Evolutionary conservation across 1,140 invertebrate species (phyloP).

Genomic region (Bathynomus jamesi): DNA sequence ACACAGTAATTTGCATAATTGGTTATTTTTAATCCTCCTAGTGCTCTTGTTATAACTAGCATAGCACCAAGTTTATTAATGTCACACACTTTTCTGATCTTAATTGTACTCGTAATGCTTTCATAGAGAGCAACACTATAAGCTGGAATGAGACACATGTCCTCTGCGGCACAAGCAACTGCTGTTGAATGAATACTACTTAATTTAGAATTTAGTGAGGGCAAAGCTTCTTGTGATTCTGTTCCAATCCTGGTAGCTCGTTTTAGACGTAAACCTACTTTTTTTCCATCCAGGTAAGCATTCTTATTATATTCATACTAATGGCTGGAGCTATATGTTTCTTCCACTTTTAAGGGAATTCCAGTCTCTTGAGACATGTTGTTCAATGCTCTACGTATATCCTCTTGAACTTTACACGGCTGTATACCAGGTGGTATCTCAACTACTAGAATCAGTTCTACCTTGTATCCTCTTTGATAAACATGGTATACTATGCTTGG

Average conservation of each 20-base stretch:
- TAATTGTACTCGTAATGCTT: neutral
- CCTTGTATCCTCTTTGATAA: neutral
- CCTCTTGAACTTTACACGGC: neutral
- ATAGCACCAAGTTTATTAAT: neutral
- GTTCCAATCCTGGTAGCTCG: neutral
- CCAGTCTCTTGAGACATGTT: neutral
- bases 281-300: neutral
- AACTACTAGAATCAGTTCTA: neutral
- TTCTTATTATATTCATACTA: neutral
- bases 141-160: neutral
- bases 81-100: neutral
- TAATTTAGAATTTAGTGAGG: neutral
- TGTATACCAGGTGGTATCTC: neutral
- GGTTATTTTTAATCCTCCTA: neutral
- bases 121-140: neutral
- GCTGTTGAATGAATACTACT: neutral
- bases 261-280: neutral
- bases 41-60: neutral
- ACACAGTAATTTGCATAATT: neutral
- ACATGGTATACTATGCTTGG: neutral
- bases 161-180: neutral
- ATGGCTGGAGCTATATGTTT: neutral
- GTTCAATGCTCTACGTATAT: neutral
- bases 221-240: neutral
- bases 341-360: neutral